These are phyloP conservation scores for Cryptocheilus praepositus DNA, from an alignment of 2,888 invertebrate species.

Conservation along the genomic window DNA sequence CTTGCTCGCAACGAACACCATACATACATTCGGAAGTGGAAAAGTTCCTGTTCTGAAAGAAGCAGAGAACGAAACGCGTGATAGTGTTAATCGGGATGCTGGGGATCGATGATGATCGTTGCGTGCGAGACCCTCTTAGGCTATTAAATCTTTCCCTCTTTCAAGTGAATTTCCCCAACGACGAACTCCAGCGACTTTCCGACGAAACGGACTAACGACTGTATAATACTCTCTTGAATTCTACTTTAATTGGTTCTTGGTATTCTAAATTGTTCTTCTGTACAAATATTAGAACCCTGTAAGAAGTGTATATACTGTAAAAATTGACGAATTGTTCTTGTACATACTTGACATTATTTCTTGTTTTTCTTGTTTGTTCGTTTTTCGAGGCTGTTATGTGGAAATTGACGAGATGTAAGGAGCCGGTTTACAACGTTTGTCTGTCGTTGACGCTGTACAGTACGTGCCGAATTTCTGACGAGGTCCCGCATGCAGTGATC, in stretches of 20 bases:
- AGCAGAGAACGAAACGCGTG: no score
- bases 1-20: no score
- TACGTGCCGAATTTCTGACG: no score
- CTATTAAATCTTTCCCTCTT: neutral
- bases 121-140: no score
- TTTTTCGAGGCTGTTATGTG: constrained; percentile 7
- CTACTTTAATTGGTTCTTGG: constrained; percentile 53
- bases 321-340: constrained; percentile 50
- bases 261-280: constrained; percentile 54
- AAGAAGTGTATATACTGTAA: constrained; percentile 61
- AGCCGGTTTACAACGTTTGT: no score
- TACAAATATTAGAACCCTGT: constrained; percentile 47
- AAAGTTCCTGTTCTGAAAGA: no score
- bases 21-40: no score
- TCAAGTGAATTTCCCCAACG: constrained; percentile 10
- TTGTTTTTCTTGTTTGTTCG: constrained; percentile 15
- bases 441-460: no score
- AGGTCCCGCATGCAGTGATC: no score
- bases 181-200: constrained; percentile 20
- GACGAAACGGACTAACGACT: constrained; percentile 30
- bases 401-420: no score
- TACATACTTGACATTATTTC: constrained; percentile 54
- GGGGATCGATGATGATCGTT: no score
- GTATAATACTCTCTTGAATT: constrained; percentile 34
- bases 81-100: no score